Percentiles rank a stretch among this genome's conserved stretches.
These are phyloP conservation scores for Dendrocincla fuliginosa DNA, from an alignment of 2,797 vertebrate species.

Conservation along the genomic window DNA sequence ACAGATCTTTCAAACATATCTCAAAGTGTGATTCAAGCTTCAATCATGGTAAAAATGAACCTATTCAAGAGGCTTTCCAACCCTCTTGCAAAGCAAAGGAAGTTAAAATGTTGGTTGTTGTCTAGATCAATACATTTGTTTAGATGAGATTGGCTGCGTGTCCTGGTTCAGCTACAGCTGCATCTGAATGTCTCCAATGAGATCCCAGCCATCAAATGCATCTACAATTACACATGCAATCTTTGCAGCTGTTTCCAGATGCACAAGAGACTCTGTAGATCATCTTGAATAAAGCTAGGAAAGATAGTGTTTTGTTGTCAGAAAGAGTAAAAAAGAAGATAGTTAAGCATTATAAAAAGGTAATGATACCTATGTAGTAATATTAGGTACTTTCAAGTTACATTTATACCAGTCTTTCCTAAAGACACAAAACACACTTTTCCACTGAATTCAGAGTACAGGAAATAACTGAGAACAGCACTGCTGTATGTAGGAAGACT, in stretches of 20 bases:
- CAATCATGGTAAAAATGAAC: background rate
- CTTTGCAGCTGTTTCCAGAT: background rate
- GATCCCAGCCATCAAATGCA: background rate
- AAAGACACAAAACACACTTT: background rate
- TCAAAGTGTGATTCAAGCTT: background rate
- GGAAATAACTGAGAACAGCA: background rate
- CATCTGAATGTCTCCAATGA: background rate
- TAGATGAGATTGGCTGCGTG: background rate
- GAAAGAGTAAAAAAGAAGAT: background rate
- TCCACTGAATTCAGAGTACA: background rate
- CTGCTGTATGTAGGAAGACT: background rate
- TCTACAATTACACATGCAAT: fast-evolving
- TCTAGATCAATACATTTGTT: background rate
- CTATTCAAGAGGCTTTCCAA: background rate
- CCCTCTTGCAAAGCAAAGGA: background rate
- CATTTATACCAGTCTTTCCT: background rate
- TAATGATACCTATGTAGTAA: background rate
- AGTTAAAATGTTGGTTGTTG: background rate
- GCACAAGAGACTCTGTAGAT: background rate
- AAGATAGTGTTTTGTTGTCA: background rate
- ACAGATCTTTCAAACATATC: background rate
- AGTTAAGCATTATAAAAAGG: background rate
- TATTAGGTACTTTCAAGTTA: background rate
- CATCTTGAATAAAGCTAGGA: background rate
- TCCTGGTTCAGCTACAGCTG: background rate